phyloP scores from a whole-genome alignment of 2,797 vertebrate genomes.

The Alcedo atthis region DNA sequence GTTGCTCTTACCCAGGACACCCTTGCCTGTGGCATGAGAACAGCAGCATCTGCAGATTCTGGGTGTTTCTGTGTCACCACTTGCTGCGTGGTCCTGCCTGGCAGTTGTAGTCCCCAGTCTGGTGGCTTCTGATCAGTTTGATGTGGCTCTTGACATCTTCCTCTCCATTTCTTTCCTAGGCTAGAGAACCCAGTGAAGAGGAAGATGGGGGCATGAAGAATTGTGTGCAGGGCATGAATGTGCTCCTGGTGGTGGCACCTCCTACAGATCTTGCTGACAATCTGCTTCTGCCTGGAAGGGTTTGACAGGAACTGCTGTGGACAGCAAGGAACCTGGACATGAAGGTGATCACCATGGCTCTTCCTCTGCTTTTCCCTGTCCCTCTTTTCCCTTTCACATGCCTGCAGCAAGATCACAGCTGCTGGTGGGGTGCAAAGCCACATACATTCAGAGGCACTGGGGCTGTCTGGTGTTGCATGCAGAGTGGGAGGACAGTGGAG shows the following conservation, averaged over 20 bases:
- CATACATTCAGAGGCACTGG: background rate
- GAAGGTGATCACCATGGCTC: constrained; percentile 7
- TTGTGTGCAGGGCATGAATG: background rate
- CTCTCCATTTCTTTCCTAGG: constrained; percentile 22
- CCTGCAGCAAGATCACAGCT: background rate
- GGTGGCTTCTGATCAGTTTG: background rate
- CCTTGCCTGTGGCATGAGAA: background rate
- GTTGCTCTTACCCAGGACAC: background rate
- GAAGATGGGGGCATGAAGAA: constrained; percentile 35
- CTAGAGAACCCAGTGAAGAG: background rate
- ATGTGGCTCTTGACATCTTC: background rate
- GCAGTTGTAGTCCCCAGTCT: background rate
- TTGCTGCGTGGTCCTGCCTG: background rate
- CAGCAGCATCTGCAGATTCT: background rate
- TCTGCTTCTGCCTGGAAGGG: background rate
- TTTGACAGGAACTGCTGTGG: background rate
- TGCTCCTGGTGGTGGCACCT: background rate
- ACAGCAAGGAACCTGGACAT: constrained; percentile 2
- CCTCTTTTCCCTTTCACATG: background rate
- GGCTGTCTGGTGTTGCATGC: accelerated
- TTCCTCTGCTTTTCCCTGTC: background rate
- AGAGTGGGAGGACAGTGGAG: background rate
- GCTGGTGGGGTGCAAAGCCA: accelerated
- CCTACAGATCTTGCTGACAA: background rate
- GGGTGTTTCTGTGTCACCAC: background rate